Evolutionary conservation across 2,113 vertebrate genomes (phyloP).

Genomic region (Grammomys dolichurus): DNA sequence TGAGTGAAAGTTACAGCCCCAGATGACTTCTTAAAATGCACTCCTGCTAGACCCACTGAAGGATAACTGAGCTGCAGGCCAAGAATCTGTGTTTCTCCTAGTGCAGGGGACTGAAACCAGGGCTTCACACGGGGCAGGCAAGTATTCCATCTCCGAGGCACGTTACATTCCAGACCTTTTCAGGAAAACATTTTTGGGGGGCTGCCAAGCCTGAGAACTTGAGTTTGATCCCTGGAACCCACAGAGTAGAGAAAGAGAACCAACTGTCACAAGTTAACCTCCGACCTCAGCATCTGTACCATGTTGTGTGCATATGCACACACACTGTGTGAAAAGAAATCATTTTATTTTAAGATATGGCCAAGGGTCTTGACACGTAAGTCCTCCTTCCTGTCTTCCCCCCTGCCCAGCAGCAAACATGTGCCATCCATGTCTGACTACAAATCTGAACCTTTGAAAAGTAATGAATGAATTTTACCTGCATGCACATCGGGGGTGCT

Average conservation of each 20-base stretch:
- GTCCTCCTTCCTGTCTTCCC: background rate
- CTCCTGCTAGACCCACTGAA: background rate
- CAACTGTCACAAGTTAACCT: background rate
- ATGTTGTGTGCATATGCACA: too few species aligned
- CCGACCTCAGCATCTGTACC: background rate
- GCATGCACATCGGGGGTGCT: background rate
- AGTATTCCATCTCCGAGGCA: background rate
- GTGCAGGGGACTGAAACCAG: background rate
- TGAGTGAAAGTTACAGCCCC: background rate
- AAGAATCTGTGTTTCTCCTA: background rate
- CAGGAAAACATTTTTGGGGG: background rate
- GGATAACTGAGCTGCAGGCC: background rate
- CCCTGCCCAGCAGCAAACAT: background rate
- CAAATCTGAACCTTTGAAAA: background rate
- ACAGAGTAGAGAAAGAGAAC: background rate
- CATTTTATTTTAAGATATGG: background rate
- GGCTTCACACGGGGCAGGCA: background rate
- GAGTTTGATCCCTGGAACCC: too few species aligned
- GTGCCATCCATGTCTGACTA: background rate
- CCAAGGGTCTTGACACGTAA: background rate
- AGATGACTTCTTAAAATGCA: constrained; percentile 13
- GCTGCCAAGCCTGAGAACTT: background rate
- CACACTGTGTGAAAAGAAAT: background rate
- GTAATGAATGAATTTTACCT: background rate
- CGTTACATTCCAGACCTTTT: background rate